A percentile compares a stretch with the other conserved stretches of the same genome.
Conservation (phyloP, 2,113 vertebrate species). For the Leuciscus idus region DNA sequence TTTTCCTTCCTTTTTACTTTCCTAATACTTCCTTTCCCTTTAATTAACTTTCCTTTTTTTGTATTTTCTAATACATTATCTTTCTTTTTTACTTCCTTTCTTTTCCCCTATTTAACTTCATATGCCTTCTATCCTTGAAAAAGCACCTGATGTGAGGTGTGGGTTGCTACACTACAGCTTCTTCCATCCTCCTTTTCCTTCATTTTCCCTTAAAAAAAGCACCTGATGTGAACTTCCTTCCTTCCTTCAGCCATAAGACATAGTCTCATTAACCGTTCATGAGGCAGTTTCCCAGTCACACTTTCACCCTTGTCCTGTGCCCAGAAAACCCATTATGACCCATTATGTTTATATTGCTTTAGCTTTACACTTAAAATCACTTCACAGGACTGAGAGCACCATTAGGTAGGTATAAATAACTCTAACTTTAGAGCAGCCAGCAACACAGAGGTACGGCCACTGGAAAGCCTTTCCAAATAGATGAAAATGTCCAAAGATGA, state of each 20-base stretch:
- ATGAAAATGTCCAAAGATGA: slow-evolving; percentile 50
- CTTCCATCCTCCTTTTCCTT: background rate
- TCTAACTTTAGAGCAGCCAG: slow-evolving; percentile 17
- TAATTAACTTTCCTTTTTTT: background rate
- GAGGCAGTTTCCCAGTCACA: background rate
- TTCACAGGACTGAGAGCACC: slow-evolving; percentile 2
- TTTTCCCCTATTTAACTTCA: background rate
- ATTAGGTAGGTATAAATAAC: slow-evolving; percentile 30
- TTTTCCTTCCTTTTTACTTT: background rate
- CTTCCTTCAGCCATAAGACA: background rate
- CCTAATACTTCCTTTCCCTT: background rate
- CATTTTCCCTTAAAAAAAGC: background rate
- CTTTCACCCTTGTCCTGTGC: background rate
- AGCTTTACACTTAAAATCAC: slow-evolving; percentile 21
- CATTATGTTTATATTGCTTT: slow-evolving; percentile 23
- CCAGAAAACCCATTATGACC: slow-evolving; percentile 17
- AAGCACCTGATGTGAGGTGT: background rate
- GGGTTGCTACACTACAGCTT: background rate
- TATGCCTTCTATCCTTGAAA: background rate
- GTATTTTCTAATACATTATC: background rate
- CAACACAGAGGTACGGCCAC: slow-evolving; percentile 18
- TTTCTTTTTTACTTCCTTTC: background rate
- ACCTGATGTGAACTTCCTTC: background rate
- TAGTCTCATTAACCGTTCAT: slow-evolving; percentile 12
- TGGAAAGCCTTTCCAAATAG: slow-evolving; percentile 38